Conservation (phyloP, 2,113 vertebrate species). For the Odontesthes bonariensis region DNA sequence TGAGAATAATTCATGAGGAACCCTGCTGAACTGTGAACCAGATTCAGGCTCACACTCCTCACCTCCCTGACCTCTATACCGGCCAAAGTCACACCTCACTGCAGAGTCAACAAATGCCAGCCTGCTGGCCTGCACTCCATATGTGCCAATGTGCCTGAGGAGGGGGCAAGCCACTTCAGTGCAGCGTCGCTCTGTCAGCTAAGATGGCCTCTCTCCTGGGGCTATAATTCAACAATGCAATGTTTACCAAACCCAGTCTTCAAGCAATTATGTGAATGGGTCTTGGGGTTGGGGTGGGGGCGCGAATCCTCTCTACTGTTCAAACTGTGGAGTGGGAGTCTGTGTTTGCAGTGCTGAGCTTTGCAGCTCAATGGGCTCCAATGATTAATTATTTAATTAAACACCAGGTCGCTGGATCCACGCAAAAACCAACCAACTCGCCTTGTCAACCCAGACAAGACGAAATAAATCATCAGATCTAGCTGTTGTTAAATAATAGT, state of each 20-base stretch:
- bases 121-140: conserved; percentile 53
- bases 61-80: conserved; percentile 62
- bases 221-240: conserved; percentile 68
- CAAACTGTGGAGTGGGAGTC: conserved; percentile 62
- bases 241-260: conserved; percentile 76
- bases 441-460: neutral
- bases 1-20: conserved; percentile 45
- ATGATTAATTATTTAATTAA: conserved; percentile 48
- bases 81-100: conserved; percentile 69
- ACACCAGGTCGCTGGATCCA: conserved; percentile 35
- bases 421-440: neutral
- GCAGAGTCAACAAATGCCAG: conserved; percentile 69
- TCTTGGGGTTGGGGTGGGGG: conserved; percentile 3
- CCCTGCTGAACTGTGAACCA: conserved; percentile 36
- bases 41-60: conserved; percentile 56
- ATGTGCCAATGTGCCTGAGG: conserved; percentile 56
- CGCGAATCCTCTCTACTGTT: conserved; percentile 55
- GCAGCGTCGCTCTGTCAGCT: conserved; percentile 46
- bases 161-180: conserved; percentile 37
- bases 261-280: conserved; percentile 68
- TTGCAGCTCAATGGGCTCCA: conserved; percentile 34
- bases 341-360: conserved; percentile 69
- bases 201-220: conserved; percentile 56
- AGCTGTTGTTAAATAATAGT: conserved; percentile 27
- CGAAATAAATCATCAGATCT: conserved; percentile 45